Conservation (phyloP, 2,113 vertebrate species). For the Condylura cristata region DNA sequence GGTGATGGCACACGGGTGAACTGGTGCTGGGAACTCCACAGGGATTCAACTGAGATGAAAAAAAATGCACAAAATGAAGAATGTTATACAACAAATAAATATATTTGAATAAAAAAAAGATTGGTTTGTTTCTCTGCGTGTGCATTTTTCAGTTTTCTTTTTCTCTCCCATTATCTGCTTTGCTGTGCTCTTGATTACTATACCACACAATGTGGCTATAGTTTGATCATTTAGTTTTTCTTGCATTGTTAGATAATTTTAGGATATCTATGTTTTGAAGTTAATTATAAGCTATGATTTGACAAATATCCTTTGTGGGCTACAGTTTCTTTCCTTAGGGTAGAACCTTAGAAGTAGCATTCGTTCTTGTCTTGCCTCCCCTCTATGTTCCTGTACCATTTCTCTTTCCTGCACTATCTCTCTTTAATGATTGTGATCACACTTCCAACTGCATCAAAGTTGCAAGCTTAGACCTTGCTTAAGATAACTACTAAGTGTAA, state of each 20-base stretch:
- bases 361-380: not conserved
- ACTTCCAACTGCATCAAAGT: slow-evolving; percentile 83
- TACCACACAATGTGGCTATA: not conserved
- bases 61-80: too few relatives aligned
- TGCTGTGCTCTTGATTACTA: not conserved
- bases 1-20: too few relatives aligned
- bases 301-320: not conserved
- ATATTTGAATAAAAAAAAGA: too few relatives aligned
- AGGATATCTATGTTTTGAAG: not conserved
- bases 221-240: not conserved
- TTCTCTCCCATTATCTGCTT: not conserved
- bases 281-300: not conserved
- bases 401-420: not conserved
- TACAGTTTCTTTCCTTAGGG: not conserved
- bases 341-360: not conserved
- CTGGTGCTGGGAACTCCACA: too few relatives aligned
- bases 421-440: slow-evolving; percentile 85
- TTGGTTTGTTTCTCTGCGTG: not conserved
- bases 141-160: not conserved
- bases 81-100: too few relatives aligned
- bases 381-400: not conserved
- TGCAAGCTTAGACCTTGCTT: slow-evolving; percentile 83
- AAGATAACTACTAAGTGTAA: slow-evolving; percentile 76
- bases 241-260: not conserved
- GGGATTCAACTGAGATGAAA: too few relatives aligned